Percentiles rank a stretch among this genome's conserved stretches.
Conservation (phyloP, 2,113 vertebrate species). For the Labeo catla region DNA sequence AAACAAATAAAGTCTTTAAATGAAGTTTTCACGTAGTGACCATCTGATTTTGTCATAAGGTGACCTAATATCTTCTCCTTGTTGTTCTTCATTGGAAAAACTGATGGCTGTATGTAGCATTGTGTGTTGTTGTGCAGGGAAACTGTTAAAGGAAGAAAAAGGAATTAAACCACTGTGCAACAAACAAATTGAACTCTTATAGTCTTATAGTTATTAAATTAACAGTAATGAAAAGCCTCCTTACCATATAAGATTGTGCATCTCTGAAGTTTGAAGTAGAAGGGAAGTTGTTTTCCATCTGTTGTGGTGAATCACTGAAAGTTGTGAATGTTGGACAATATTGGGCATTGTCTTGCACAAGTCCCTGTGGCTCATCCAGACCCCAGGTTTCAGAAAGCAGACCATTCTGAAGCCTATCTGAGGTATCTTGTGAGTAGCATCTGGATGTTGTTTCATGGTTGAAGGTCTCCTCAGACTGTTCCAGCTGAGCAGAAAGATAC, state of each 20-base stretch:
- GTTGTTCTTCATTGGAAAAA: neutral
- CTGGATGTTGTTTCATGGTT: neutral
- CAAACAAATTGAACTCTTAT: neutral
- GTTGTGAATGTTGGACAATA: neutral
- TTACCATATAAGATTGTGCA: constrained; percentile 8
- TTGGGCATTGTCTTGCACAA: neutral
- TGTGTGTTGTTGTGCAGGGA: neutral
- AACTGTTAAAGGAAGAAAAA: constrained; percentile 27
- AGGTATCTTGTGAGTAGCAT: neutral
- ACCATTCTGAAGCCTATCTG: constrained; percentile 18
- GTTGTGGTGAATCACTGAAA: constrained; percentile 17
- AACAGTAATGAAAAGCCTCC: neutral
- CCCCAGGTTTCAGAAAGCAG: constrained; percentile 4
- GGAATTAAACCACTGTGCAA: neutral
- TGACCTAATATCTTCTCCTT: neutral
- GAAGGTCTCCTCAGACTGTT: constrained; percentile 38
- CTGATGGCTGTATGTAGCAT: neutral
- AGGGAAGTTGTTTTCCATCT: constrained; percentile 21
- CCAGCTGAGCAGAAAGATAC: constrained; percentile 62
- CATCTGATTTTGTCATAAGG: neutral
- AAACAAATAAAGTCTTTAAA: neutral
- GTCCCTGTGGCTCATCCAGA: neutral
- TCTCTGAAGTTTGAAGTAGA: neutral
- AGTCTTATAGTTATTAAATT: neutral
- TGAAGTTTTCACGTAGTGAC: neutral